Evolutionary conservation across 2,888 invertebrate species (phyloP).

Genomic region (Acheta domesticus): DNA sequence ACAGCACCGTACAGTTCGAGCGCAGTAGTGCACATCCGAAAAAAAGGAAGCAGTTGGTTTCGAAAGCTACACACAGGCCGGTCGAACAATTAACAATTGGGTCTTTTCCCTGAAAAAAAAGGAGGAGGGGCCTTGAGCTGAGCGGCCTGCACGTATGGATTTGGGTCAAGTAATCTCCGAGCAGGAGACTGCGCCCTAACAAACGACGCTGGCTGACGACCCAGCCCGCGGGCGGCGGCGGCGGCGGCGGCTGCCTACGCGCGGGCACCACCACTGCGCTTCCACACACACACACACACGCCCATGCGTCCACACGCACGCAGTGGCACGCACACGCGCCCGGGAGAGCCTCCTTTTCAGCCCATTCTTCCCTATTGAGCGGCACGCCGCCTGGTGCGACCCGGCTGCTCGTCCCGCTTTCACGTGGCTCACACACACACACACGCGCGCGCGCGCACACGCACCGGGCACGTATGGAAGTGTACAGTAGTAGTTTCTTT

Average conservation of each 20-base stretch:
- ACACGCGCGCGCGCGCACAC: neutral
- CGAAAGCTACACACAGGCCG: neutral
- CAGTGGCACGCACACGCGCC: neutral
- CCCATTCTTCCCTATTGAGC: neutral
- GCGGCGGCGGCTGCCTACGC: no score
- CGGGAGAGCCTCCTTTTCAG: neutral
- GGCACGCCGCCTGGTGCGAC: no score
- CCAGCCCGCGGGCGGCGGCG: no score
- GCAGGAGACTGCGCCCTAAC: neutral
- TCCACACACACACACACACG: neutral
- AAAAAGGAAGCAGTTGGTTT: no score
- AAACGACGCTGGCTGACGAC: neutral
- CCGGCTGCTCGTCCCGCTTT: neutral
- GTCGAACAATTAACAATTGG: slow-evolving; percentile 1
- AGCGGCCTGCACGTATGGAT: neutral
- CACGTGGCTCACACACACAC: neutral
- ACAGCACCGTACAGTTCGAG: no score
- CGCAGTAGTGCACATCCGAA: no score
- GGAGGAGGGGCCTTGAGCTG: neutral
- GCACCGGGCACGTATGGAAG: no score
- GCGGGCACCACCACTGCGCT: neutral
- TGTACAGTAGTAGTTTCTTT: neutral
- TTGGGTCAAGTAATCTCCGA: slow-evolving; percentile 18
- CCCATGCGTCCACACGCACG: neutral
- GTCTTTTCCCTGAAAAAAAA: slow-evolving; percentile 6